Conservation (phyloP, 2,113 vertebrate species). For the Dasyornis broadbenti region DNA sequence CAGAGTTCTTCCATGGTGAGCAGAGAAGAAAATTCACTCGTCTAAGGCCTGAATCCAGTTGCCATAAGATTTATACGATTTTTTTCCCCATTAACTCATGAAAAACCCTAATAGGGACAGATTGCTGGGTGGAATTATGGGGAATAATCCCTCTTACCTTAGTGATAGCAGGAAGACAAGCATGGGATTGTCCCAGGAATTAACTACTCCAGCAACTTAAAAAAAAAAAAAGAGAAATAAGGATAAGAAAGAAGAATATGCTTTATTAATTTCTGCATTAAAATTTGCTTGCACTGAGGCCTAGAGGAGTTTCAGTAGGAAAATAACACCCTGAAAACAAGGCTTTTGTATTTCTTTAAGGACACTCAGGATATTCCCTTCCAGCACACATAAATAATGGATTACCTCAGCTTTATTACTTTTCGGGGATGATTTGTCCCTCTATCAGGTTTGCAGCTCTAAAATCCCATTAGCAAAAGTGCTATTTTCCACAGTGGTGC, state of each 20-base stretch:
- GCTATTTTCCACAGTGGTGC: not conserved
- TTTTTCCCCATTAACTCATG: not conserved
- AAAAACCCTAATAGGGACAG: not conserved
- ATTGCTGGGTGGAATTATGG: not conserved
- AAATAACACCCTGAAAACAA: not conserved
- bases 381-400: constrained; percentile 6
- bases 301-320: not conserved
- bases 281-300: not conserved
- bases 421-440: not conserved
- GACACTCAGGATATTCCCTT: not conserved
- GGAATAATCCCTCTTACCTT: not conserved
- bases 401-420: not conserved
- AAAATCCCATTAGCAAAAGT: not conserved
- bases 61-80: not conserved
- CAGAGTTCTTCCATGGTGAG: not conserved
- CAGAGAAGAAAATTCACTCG: not conserved
- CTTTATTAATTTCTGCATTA: not conserved
- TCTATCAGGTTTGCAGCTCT: not conserved
- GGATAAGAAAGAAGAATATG: not conserved
- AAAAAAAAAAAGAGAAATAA: not conserved
- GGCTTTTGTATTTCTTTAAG: not conserved
- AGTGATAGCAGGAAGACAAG: not conserved
- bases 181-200: not conserved
- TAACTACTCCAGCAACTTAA: not conserved
- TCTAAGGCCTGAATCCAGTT: not conserved